Evolutionary conservation across 2,888 invertebrate genomes (phyloP), one percentile per base, ranked within the genome.

Genomic region (Spodoptera exigua): DNA sequence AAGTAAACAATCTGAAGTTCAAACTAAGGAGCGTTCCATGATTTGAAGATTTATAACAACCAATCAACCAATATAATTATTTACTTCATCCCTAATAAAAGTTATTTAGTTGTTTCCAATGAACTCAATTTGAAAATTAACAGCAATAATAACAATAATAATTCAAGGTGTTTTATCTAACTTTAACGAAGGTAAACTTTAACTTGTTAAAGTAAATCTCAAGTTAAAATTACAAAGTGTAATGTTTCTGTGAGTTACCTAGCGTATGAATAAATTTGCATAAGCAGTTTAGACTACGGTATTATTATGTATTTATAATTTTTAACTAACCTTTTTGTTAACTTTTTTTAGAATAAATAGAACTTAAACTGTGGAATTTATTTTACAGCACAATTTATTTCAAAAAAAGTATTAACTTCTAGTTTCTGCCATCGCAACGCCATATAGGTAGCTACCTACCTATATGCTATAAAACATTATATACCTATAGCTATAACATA

Each of bases 211-310:
- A 52, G 49, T 53, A 66, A 73, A 62, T 49, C 51, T 56, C 2
- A 67, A 70, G 67, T 67, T 67, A 51, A 70, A 70, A 64, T 74
- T 61, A 61, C 59, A 56, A 68, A 71, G 52, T 74, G 46, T 44
- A 74, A 70, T 70, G 61, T 57, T 61, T 55, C 49, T 61, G 46
- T 47, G 53, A 68, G 54, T 68, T 68, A 7, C 14, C 34, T 56
- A 51, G 52, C 41, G 40, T 64, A 62, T 68, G 71, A 68, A 74
- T 74, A 74, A 56, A 70, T 66, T 70, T 58, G 39, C 46, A 41
- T 61, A 41, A 61, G 41, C 56, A 59, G 48, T 43, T 41, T 46
- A 44, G 39, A 35, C 16, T 12, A 7, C 16, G 49, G 34, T 51
- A 36, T 41, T 17, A 36, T 16, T 61, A 36, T 10, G 14, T 47